Evolutionary conservation across 2,797 vertebrate genomes (phyloP).

Genomic region (Phrynocephalus forsythii): DNA sequence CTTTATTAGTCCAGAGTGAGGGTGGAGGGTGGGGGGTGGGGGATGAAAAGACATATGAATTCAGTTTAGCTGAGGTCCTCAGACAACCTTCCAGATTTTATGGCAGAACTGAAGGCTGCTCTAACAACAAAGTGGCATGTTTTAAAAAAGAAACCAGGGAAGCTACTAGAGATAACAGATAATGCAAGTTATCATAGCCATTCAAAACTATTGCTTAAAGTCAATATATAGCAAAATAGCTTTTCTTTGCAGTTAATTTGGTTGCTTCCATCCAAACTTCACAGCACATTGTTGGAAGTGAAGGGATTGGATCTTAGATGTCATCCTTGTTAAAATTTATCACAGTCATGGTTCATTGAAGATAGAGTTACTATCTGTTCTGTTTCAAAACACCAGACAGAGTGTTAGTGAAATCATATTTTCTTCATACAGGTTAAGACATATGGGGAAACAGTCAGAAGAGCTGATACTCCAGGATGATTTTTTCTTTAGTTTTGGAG

Average conservation of each 20-base stretch:
- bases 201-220: constrained; percentile 18
- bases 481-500: background rate
- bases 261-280: background rate
- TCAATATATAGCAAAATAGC: constrained; percentile 39
- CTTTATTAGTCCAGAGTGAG: constrained; percentile 51
- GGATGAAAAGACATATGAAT: constrained; percentile 47
- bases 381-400: constrained; percentile 25
- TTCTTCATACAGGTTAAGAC: background rate
- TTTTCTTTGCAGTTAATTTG: background rate
- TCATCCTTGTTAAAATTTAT: constrained; percentile 5
- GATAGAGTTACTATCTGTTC: constrained; percentile 23
- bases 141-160: constrained; percentile 39
- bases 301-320: background rate
- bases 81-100: constrained; percentile 36
- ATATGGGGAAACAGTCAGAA: background rate
- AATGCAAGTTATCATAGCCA: constrained; percentile 9
- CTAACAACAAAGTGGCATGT: background rate
- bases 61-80: constrained; percentile 53
- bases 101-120: constrained; percentile 42
- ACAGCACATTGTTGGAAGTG: constrained; percentile 25
- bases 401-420: constrained; percentile 12
- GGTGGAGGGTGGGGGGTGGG: background rate
- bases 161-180: constrained; percentile 16
- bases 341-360: constrained; percentile 4
- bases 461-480: background rate